phyloP scores from a whole-genome alignment of 2,113 vertebrate genomes.

The Cardinalis cardinalis region DNA sequence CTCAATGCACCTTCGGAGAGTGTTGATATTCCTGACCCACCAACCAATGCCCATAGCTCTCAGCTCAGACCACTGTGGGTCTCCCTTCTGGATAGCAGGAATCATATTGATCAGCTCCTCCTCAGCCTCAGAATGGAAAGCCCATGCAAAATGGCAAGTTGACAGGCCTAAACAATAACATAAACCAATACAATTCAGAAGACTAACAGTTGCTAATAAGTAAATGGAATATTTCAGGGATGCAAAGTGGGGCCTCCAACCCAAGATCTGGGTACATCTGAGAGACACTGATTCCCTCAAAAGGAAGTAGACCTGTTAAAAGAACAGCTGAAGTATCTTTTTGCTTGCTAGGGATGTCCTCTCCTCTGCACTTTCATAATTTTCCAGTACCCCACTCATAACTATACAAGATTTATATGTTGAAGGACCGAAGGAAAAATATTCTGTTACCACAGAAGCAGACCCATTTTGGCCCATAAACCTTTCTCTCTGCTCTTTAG shows the following conservation, averaged over 20 bases:
- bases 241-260: neutral
- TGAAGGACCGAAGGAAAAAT: neutral
- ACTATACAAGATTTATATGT: neutral
- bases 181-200: neutral
- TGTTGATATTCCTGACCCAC: slow-evolving; percentile 98
- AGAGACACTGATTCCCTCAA: neutral
- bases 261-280: neutral
- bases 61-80: slow-evolving; percentile 96
- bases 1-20: slow-evolving; percentile 92
- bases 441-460: neutral
- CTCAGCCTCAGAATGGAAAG: slow-evolving; percentile 97
- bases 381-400: neutral
- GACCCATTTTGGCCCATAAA: neutral
- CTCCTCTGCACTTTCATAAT: neutral
- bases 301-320: neutral
- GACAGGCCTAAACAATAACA: slow-evolving; percentile 82
- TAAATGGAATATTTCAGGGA: neutral
- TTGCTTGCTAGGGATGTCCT: neutral
- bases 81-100: slow-evolving; percentile 94
- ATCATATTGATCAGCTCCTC: slow-evolving; percentile 97
- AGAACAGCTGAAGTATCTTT: neutral
- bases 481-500: neutral
- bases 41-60: slow-evolving; percentile 93
- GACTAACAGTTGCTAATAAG: neutral
- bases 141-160: slow-evolving; percentile 98